Conservation (phyloP, 2,113 vertebrate genomes). For the Dasyprocta punctata region DNA sequence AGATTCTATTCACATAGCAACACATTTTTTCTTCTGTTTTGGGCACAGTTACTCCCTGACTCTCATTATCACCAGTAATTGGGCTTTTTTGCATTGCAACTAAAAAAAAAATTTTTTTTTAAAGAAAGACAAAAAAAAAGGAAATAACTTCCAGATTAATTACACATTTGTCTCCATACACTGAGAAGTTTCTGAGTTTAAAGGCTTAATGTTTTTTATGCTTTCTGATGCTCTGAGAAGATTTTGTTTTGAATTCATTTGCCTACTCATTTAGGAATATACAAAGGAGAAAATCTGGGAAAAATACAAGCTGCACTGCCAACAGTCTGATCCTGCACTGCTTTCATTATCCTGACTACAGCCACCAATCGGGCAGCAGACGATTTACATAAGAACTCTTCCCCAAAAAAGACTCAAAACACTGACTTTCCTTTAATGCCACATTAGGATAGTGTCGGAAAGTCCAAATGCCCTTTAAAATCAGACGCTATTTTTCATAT, state of each 20-base stretch:
- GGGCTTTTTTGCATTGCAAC: slow-evolving; percentile 5
- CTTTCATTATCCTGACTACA: slow-evolving; percentile 37
- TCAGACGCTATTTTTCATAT: not conserved
- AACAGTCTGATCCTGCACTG: not conserved
- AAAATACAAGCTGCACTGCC: slow-evolving; percentile 40
- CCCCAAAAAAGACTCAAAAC: not conserved
- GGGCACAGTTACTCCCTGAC: slow-evolving; percentile 39
- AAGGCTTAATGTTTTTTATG: slow-evolving; percentile 46
- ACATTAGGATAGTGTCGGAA: not conserved
- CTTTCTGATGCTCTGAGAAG: slow-evolving; percentile 39
- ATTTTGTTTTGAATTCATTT: slow-evolving; percentile 74
- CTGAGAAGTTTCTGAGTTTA: slow-evolving; percentile 60
- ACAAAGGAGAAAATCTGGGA: slow-evolving; percentile 64
- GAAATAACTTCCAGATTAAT: slow-evolving; percentile 71
- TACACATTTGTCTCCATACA: slow-evolving; percentile 72
- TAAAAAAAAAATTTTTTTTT: not conserved
- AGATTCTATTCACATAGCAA: slow-evolving; percentile 64
- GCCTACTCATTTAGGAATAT: slow-evolving; percentile 54
- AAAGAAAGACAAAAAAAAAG: not conserved
- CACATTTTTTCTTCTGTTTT: slow-evolving; percentile 61
- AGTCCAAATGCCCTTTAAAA: not conserved
- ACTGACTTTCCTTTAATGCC: not conserved
- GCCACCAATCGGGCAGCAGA: not conserved
- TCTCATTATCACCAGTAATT: slow-evolving; percentile 70
- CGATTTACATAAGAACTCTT: slow-evolving; percentile 37